Percentiles rank a stretch among this genome's conserved stretches.
Conservation (phyloP, 2,113 vertebrate species). For the Columba janthina region DNA sequence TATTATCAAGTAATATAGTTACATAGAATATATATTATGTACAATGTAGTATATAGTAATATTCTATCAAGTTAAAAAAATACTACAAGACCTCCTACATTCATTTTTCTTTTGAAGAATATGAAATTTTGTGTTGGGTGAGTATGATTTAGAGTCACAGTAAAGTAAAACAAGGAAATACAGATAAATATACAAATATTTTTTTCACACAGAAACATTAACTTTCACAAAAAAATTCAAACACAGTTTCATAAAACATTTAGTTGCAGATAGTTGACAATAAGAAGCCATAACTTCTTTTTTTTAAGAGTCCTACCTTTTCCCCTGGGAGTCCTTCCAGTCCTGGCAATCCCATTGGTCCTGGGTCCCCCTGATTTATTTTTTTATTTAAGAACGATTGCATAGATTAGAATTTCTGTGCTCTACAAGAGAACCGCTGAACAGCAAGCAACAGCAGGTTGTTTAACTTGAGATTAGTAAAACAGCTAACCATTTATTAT, state of each 20-base stretch:
- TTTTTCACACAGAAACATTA: background rate
- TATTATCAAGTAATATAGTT: background rate
- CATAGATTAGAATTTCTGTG: conserved; percentile 8
- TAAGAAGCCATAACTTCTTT: background rate
- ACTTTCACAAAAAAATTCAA: background rate
- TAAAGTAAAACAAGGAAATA: background rate
- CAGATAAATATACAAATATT: background rate
- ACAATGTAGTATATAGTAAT: background rate
- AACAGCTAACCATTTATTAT: background rate
- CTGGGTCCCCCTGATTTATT: conserved; percentile 86
- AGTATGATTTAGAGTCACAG: background rate
- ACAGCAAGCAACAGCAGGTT: background rate
- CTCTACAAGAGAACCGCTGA: background rate
- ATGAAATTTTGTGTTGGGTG: background rate
- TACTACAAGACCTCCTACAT: background rate
- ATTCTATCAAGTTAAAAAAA: background rate
- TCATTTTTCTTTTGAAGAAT: background rate
- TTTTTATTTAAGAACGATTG: background rate
- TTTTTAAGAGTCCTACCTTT: conserved; percentile 81
- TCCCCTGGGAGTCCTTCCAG: conserved; percentile 92
- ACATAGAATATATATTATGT: background rate
- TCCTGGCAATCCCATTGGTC: conserved; percentile 93
- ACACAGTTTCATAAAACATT: background rate
- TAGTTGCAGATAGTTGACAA: background rate
- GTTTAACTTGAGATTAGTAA: background rate